Base-by-base conservation (phyloP, 2,113 vertebrate genomes). In the Oreocharis arfaki region DNA sequence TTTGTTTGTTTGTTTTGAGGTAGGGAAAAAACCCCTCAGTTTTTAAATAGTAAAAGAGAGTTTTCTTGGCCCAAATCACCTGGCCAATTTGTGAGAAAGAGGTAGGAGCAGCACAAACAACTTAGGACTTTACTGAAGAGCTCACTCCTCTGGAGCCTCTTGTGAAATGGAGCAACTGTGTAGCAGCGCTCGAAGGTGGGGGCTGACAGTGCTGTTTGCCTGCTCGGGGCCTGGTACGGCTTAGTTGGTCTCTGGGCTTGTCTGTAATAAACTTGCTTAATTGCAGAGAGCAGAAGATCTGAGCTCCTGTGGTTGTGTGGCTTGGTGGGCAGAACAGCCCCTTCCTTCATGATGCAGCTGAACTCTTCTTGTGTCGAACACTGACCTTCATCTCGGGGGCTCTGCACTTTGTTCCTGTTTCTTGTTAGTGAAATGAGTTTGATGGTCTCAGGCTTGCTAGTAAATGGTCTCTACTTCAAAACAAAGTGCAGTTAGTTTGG, bases 401-500 rank as follows among this genome's bases (percentile, higher is more conserved):
- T 87, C 89, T 94, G 95, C 90, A 87, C 92, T 90, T 84, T 26
- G 12, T 91, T 93, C 87, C 96, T 97, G 97, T 96, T 97, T 97
- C 96, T 97, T 32, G 50, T 97, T 96, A 97, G 90, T 91, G 74
- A 89, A 96, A 96, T 91, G 93, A 96, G 90, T 96, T 94, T 89
- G 95, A 91, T 96, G 92, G 95, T 95, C 96, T 95, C 95, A 94
- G 89, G 86, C 81, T 90, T 73, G 90, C 87, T 84, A 94, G 92
- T 90, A 96, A 97, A 97, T 84, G 96, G 95, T 82, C 90, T 94
- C 95, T 95, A 73, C 93, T 96, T 94, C 94, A 95, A 92, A 96
- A 97, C 94, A 97, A 96, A 95, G 84, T 94, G 96, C 90, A 65
- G 94, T 89, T 94, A 55, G 87, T 95, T 96, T 94, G 92, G 88